These are phyloP conservation scores for Vanessa cardui DNA, from an alignment of 2,888 invertebrate species.

Conservation along the genomic window DNA sequence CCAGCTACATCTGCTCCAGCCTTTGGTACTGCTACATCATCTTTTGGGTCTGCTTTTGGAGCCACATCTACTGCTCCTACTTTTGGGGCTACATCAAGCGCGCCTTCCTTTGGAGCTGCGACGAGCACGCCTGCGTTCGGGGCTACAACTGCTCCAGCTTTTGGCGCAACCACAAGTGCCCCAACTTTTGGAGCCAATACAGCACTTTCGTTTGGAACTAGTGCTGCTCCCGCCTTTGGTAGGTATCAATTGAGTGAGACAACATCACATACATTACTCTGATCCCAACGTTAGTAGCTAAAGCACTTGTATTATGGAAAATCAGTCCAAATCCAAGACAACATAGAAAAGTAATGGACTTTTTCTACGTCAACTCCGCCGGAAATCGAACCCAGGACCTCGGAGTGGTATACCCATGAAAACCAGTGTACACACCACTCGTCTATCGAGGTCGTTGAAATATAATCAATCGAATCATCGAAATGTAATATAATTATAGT, in stretches of 20 bases:
- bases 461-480: too few species aligned
- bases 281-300: too few species aligned
- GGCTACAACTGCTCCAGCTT: slow-evolving; percentile 51
- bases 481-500: too few species aligned
- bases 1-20: slow-evolving; percentile 58
- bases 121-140: slow-evolving; percentile 56
- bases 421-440: too few species aligned
- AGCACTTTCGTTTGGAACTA: slow-evolving; percentile 53
- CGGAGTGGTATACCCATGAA: too few species aligned
- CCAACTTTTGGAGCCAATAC: slow-evolving; percentile 55
- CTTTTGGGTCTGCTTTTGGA: slow-evolving; percentile 54
- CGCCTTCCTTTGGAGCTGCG: slow-evolving; percentile 47
- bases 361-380: too few species aligned
- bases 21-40: slow-evolving; percentile 53
- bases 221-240: slow-evolving; percentile 50
- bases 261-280: too few species aligned
- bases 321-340: too few species aligned
- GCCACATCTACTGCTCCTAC: slow-evolving; percentile 52
- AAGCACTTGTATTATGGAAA: too few species aligned
- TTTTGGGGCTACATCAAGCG: slow-evolving; percentile 51
- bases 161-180: slow-evolving; percentile 55
- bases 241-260: not conserved
- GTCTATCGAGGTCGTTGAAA: too few species aligned
- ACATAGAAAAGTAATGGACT: too few species aligned
- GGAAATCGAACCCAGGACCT: too few species aligned